phyloP scores from a whole-genome alignment of 2,797 vertebrate species.

The Champsocephalus esox region DNA sequence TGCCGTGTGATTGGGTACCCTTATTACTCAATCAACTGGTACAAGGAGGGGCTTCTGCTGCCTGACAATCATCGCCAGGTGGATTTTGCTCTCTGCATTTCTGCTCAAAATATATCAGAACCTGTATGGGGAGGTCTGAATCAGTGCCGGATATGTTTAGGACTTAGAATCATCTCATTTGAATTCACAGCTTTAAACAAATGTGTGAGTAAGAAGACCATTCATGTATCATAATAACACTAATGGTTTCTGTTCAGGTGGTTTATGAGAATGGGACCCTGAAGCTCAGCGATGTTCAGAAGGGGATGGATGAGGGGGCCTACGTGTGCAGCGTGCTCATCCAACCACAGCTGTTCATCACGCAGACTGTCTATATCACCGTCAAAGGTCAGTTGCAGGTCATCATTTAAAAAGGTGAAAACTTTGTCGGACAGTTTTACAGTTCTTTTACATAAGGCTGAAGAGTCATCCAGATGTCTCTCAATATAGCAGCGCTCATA shows the following conservation, averaged over 20 bases:
- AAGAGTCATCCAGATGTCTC: neutral
- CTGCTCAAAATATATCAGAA: neutral
- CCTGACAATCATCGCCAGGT: slow-evolving; percentile 96
- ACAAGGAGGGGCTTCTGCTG: slow-evolving; percentile 94
- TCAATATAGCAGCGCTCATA: neutral
- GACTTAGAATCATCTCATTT: neutral
- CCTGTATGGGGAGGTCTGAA: neutral
- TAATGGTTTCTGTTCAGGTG: slow-evolving; percentile 80
- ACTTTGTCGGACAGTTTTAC: neutral
- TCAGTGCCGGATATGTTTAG: neutral
- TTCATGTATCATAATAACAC: neutral
- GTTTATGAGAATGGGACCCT: slow-evolving; percentile 98
- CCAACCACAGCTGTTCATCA: slow-evolving; percentile 97
- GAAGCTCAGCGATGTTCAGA: slow-evolving; percentile 97
- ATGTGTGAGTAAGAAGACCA: neutral
- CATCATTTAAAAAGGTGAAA: neutral
- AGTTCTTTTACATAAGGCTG: neutral
- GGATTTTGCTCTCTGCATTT: slow-evolving; percentile 19
- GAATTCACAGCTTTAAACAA: neutral
- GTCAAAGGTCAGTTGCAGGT: slow-evolving; percentile 91
- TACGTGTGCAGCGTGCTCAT: slow-evolving; percentile 98
- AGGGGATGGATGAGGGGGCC: slow-evolving; percentile 97
- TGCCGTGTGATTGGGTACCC: slow-evolving; percentile 98
- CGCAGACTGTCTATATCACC: slow-evolving; percentile 94
- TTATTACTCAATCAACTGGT: slow-evolving; percentile 99